phyloP scores from a whole-genome alignment of 2,113 vertebrate genomes.

The Chaetura pelagica region DNA sequence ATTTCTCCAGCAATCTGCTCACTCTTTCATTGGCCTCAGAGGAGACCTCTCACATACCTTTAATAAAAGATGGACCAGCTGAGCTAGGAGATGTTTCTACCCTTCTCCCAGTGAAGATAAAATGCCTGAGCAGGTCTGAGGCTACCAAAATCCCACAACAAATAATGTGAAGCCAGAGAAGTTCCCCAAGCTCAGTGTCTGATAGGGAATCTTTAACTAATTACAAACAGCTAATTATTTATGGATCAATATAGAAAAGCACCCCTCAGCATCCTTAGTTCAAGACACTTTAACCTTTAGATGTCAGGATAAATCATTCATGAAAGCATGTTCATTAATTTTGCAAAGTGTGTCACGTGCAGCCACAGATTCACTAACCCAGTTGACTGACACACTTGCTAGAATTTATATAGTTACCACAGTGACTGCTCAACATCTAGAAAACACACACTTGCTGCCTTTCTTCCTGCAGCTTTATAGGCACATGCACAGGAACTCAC shows the following conservation, averaged over 20 bases:
- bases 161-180: neutral
- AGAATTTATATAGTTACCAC: constrained; percentile 56
- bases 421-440: constrained; percentile 46
- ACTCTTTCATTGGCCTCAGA: neutral
- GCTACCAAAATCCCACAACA: neutral
- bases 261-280: neutral
- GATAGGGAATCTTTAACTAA: constrained; percentile 32
- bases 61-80: neutral
- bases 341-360: constrained; percentile 41
- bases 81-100: neutral
- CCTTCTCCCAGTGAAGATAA: neutral
- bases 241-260: neutral
- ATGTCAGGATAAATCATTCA: constrained; percentile 35
- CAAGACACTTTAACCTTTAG: constrained; percentile 41
- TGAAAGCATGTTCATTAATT: constrained; percentile 31
- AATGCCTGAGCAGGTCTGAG: neutral
- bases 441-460: neutral
- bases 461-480: neutral
- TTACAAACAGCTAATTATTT: constrained; percentile 56
- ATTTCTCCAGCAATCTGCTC: neutral
- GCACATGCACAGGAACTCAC: neutral
- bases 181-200: neutral
- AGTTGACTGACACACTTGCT: neutral
- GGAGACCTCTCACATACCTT: neutral
- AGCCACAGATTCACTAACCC: constrained; percentile 46